phyloP scores from a whole-genome alignment of 2,888 invertebrate species.

The Pollenia griseotomentosa region DNA sequence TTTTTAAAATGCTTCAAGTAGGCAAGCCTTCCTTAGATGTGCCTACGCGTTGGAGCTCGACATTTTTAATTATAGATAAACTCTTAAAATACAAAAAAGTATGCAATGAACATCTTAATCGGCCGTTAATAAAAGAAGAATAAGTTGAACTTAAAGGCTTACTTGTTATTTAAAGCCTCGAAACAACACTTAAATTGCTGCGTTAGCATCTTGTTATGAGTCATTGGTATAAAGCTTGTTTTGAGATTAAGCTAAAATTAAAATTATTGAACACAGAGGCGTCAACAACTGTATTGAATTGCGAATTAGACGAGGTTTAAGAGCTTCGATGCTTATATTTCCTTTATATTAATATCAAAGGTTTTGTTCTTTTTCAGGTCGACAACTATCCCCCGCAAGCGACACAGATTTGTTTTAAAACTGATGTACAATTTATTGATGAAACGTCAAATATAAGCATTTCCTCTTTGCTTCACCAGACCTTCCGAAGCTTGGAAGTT shows the following conservation, averaged over 20 bases:
- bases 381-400: not conserved
- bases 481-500: not conserved
- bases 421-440: not conserved
- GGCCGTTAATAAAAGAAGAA: not conserved
- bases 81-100: too few species aligned
- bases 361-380: not conserved
- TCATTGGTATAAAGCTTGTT: slow-evolving; percentile 1
- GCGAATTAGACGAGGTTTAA: not conserved
- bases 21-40: too few species aligned
- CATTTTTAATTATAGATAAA: too few species aligned
- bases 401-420: not conserved
- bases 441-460: not conserved
- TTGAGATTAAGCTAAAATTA: not conserved
- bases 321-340: not conserved
- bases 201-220: not conserved
- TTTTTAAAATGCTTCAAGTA: too few species aligned
- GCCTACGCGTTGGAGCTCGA: too few species aligned
- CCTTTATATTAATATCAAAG: not conserved
- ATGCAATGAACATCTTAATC: too few species aligned
- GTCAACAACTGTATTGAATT: not conserved
- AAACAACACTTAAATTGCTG: not conserved
- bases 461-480: not conserved
- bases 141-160: not conserved
- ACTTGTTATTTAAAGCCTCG: not conserved
- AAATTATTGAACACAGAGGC: not conserved